phyloP scores from a whole-genome alignment of 2,797 vertebrate species.

The Petrocephalus sullivani region DNA sequence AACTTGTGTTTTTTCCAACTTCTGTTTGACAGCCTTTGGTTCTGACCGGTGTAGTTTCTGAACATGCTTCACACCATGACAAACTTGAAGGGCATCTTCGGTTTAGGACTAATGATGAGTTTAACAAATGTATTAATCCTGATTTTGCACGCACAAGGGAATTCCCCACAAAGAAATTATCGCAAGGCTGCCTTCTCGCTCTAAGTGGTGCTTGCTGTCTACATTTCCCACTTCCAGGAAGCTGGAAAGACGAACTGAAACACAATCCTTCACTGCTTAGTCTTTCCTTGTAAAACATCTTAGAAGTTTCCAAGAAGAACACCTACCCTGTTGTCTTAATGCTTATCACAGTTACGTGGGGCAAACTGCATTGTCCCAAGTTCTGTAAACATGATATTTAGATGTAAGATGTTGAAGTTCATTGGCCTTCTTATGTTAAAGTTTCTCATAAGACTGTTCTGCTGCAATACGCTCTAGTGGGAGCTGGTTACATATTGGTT shows the following conservation, averaged over 20 bases:
- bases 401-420: not conserved
- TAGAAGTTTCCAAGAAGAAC: not conserved
- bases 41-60: not conserved
- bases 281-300: constrained; percentile 3
- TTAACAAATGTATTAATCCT: not conserved
- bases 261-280: not conserved
- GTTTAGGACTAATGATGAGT: not conserved
- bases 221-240: not conserved
- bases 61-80: not conserved
- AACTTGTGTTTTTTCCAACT: not conserved
- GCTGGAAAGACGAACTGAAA: not conserved
- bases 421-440: not conserved
- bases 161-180: not conserved
- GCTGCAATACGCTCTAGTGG: not conserved
- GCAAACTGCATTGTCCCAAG: not conserved
- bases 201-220: not conserved
- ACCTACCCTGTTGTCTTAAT: not conserved
- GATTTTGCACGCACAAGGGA: not conserved
- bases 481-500: not conserved
- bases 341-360: not conserved
- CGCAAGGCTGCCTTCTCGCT: not conserved
- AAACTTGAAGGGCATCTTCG: not conserved
- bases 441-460: not conserved
- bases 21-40: not conserved
- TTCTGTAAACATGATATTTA: constrained; percentile 14